Conservation (phyloP, 2,797 vertebrate genomes). For the Notamacropus eugenii region DNA sequence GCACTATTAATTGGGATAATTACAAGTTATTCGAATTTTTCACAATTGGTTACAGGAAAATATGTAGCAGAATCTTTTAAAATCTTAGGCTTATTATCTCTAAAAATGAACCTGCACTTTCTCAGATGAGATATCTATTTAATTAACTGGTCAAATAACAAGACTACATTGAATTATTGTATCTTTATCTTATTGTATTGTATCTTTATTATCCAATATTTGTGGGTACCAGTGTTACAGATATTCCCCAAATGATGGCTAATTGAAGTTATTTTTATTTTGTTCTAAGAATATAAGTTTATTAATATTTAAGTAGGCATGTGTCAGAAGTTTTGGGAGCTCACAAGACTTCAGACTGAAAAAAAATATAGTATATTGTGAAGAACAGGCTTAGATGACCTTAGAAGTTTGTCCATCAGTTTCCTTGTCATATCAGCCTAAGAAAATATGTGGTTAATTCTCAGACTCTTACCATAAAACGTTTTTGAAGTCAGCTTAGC, state of each 20-base stretch:
- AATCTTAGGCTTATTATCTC: neutral
- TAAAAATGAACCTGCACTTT: neutral
- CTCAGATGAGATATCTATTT: conserved; percentile 16
- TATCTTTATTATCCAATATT: neutral
- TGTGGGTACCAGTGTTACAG: neutral
- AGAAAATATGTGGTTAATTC: neutral
- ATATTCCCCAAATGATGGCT: neutral
- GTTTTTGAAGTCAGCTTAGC: neutral
- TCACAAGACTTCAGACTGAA: conserved; percentile 13
- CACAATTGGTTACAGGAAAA: no score
- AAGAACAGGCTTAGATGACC: conserved; percentile 16
- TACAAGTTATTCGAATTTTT: neutral
- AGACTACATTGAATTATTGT: conserved; percentile 4
- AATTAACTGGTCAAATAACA: conserved; percentile 44
- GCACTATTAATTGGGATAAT: conserved; percentile 25
- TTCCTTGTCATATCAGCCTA: conserved; percentile 3
- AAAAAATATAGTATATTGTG: conserved; percentile 32
- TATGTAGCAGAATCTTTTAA: neutral
- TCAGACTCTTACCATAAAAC: conserved; percentile 13
- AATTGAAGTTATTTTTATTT: neutral
- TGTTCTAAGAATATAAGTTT: neutral
- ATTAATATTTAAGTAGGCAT: conserved; percentile 53
- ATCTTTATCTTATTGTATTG: neutral
- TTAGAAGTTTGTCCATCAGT: conserved; percentile 20
- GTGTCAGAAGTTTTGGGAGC: neutral